phyloP scores from a whole-genome alignment of 1,140 invertebrate genomes.

The Ruditapes philippinarum region DNA sequence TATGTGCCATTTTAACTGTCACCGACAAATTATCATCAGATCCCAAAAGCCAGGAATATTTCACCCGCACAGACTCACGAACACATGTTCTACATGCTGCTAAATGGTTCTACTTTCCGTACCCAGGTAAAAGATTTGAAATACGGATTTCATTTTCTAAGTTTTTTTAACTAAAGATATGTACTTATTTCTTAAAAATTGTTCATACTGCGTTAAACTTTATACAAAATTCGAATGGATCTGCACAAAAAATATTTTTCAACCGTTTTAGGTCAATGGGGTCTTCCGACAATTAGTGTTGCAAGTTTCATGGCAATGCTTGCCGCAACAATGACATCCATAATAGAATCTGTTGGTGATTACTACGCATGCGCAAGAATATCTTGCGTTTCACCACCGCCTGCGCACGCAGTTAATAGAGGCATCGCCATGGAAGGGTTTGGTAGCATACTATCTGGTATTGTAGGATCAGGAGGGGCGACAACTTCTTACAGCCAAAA shows the following conservation, averaged over 20 bases:
- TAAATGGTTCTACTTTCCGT: constrained; percentile 94
- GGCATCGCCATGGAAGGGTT: constrained; percentile 91
- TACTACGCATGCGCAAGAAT: constrained; percentile 96
- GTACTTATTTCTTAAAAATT: too few species aligned
- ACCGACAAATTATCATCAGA: constrained; percentile 89
- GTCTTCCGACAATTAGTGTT: constrained; percentile 91
- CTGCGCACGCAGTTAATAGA: constrained; percentile 92
- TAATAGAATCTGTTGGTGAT: constrained; percentile 96
- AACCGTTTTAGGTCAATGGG: constrained; percentile 94
- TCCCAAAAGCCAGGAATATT: constrained; percentile 88
- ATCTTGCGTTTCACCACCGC: constrained; percentile 92
- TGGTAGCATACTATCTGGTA: constrained; percentile 93
- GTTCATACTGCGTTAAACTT: too few species aligned
- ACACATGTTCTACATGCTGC: constrained; percentile 91
- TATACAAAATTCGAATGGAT: too few species aligned
- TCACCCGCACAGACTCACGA: constrained; percentile 93
- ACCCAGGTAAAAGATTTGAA: too few species aligned
- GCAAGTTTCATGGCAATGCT: constrained; percentile 94
- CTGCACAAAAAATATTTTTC: too few species aligned
- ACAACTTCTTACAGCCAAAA: constrained; percentile 95
- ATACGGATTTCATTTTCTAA: too few species aligned
- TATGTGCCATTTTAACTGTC: constrained; percentile 92
- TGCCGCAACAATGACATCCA: constrained; percentile 94
- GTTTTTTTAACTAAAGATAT: too few species aligned
- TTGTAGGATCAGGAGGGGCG: constrained; percentile 94